Percentiles rank a stretch among this genome's conserved stretches.
phyloP scores from a whole-genome alignment of 2,113 vertebrate species.

The Sarotherodon lohbergeri region DNA sequence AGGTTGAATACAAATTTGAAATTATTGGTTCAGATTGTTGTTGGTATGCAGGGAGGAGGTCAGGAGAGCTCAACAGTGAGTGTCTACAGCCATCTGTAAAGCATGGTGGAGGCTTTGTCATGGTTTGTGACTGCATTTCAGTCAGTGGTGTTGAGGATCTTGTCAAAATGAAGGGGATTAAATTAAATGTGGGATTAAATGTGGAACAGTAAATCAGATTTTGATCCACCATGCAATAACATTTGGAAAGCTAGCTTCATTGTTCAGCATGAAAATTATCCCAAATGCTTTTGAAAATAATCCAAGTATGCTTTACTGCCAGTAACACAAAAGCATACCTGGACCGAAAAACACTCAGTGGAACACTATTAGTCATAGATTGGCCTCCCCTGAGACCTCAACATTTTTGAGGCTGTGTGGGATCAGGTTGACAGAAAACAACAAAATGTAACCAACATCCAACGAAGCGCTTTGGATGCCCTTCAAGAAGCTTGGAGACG shows the following conservation, averaged over 20 bases:
- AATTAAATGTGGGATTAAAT: not conserved
- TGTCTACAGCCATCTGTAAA: not conserved
- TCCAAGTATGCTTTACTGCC: not conserved
- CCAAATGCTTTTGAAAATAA: not conserved
- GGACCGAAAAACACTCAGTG: rapidly evolving
- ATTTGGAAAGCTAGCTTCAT: not conserved
- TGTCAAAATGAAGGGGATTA: not conserved
- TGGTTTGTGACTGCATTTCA: not conserved
- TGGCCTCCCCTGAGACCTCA: not conserved
- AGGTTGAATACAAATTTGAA: not conserved
- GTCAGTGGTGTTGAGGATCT: not conserved
- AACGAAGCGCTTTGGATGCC: not conserved
- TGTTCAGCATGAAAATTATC: not conserved
- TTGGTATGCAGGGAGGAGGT: not conserved
- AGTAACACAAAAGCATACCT: not conserved
- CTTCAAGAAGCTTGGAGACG: not conserved
- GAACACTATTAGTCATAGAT: not conserved
- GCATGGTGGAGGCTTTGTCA: not conserved
- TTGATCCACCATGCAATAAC: not conserved
- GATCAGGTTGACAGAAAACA: not conserved
- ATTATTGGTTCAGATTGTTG: not conserved
- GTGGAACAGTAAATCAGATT: not conserved
- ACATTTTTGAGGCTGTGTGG: not conserved
- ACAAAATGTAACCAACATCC: not conserved
- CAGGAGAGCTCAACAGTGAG: not conserved